phyloP scores from a whole-genome alignment of 2,113 vertebrate genomes.

The Ceyx cyanopectus region DNA sequence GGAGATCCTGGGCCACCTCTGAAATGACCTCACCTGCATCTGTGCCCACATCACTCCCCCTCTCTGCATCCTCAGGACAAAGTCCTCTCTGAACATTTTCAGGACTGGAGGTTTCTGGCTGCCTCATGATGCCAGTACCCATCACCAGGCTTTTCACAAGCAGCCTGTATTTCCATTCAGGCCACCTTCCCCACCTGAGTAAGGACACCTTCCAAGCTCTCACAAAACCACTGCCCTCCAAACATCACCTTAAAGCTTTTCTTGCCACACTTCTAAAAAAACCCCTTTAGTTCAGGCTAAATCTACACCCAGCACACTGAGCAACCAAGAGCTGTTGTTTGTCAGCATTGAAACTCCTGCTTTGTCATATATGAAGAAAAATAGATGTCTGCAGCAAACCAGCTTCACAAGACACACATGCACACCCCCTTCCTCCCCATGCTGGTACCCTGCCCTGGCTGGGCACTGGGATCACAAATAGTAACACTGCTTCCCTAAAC shows the following conservation, averaged over 20 bases:
- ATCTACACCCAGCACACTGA: background rate
- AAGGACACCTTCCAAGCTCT: background rate
- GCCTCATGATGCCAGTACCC: background rate
- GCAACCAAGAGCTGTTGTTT: background rate
- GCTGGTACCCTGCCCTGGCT: background rate
- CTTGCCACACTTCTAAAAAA: background rate
- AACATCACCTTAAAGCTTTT: background rate
- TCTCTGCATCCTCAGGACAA: background rate
- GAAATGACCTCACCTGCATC: background rate
- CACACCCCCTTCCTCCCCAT: background rate
- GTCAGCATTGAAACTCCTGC: background rate
- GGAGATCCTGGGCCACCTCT: background rate
- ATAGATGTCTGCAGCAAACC: background rate
- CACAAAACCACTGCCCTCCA: background rate
- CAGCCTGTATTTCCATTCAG: background rate
- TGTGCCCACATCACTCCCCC: background rate
- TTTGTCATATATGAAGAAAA: background rate
- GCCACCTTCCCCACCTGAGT: background rate
- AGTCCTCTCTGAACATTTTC: background rate
- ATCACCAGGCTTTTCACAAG: background rate
- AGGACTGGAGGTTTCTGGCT: background rate
- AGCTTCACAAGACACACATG: background rate
- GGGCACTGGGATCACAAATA: background rate
- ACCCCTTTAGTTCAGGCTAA: background rate
- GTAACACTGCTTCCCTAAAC: background rate